Evolutionary conservation across 2,888 invertebrate genomes (phyloP).

Genomic region (Tenthredo notha): DNA sequence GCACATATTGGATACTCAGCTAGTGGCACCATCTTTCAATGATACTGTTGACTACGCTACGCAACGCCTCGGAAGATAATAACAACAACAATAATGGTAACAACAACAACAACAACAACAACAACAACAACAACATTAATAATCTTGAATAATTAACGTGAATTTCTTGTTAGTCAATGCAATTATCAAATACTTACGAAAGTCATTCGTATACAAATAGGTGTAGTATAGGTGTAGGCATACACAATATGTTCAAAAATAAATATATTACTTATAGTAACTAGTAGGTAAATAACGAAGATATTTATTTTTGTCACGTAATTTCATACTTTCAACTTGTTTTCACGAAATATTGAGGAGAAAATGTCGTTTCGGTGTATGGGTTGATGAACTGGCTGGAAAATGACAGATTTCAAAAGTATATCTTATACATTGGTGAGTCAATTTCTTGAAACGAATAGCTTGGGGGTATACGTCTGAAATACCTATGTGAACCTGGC

Average conservation of each 20-base stretch:
- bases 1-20: background rate
- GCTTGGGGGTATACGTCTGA: background rate
- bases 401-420: background rate
- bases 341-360: background rate
- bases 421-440: background rate
- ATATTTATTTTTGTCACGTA: background rate
- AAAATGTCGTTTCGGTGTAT: background rate
- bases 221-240: background rate
- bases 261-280: background rate
- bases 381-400: background rate
- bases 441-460: background rate
- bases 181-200: background rate
- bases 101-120: background rate
- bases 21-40: background rate
- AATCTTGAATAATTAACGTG: background rate
- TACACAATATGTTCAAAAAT: background rate
- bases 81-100: background rate
- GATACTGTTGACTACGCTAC: background rate
- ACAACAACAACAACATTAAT: background rate
- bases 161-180: background rate
- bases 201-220: background rate
- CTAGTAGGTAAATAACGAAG: too few relatives aligned
- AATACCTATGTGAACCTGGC: too few relatives aligned
- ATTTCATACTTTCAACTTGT: background rate
- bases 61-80: background rate